A percentile compares a stretch with the other conserved stretches of the same genome.
These are phyloP conservation scores for Chionoecetes opilio DNA, from an alignment of 1,140 invertebrate species.

Conservation along the genomic window DNA sequence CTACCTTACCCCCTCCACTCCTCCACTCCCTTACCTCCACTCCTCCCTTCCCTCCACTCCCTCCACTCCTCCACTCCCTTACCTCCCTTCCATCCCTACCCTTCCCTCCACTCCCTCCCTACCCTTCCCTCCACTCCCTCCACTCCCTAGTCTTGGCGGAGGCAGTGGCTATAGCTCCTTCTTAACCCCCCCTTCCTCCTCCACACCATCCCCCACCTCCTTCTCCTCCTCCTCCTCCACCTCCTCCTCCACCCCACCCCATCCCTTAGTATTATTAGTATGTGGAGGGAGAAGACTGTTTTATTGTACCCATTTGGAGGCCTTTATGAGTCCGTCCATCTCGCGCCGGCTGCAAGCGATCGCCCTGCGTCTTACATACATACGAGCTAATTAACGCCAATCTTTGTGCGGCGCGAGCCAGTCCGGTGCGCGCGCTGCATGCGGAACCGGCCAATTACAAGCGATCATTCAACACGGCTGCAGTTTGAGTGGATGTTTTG, in stretches of 20 bases:
- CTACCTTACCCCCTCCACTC: not conserved
- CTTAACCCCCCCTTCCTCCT: not conserved
- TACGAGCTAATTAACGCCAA: slow-evolving; percentile 78
- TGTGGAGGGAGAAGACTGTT: slow-evolving; percentile 76
- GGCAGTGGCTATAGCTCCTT: not conserved
- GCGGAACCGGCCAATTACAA: slow-evolving; percentile 70
- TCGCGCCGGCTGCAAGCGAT: slow-evolving; percentile 72
- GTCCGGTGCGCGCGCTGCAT: slow-evolving; percentile 67
- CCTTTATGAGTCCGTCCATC: slow-evolving; percentile 78
- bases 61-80: not conserved
- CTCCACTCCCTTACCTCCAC: not conserved
- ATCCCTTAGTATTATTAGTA: slow-evolving; percentile 67
- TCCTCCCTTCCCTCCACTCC: slow-evolving; percentile 30
- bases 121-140: not conserved
- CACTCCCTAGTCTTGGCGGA: not conserved
- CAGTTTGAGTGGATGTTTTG: slow-evolving; percentile 15
- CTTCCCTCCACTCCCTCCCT: not conserved
- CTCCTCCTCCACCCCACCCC: not conserved
- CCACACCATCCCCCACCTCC: not conserved
- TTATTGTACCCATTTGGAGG: slow-evolving; percentile 73
- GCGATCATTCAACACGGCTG: slow-evolving; percentile 64
- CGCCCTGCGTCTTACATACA: slow-evolving; percentile 76
- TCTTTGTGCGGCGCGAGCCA: slow-evolving; percentile 73
- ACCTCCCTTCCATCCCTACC: not conserved
- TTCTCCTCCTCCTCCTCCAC: not conserved